Conservation (phyloP, 1,140 invertebrate species). For the Eulimnadia texana region DNA sequence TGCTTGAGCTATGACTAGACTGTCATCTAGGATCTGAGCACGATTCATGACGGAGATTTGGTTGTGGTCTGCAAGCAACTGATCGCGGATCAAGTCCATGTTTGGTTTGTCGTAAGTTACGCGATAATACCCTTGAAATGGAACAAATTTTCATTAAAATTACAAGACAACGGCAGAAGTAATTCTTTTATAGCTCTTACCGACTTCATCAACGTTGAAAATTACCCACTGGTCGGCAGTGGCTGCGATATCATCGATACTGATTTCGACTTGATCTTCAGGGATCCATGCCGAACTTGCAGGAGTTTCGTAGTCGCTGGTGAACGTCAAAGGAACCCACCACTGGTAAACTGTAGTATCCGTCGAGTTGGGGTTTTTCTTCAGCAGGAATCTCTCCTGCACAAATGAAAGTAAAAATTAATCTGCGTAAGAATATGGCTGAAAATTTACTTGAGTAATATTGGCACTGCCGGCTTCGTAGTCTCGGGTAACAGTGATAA, state of each 20-base stretch:
- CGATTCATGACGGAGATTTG: slow-evolving; percentile 58
- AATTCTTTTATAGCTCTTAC: background rate
- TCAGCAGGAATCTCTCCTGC: slow-evolving; percentile 9
- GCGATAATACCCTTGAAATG: slow-evolving; percentile 52
- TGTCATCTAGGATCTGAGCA: slow-evolving; percentile 76
- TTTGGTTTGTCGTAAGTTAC: slow-evolving; percentile 67
- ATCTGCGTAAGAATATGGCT: background rate
- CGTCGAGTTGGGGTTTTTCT: slow-evolving; percentile 5
- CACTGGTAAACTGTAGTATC: slow-evolving; percentile 13
- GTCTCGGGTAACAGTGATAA: slow-evolving; percentile 53
- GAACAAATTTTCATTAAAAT: background rate
- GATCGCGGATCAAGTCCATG: slow-evolving; percentile 54
- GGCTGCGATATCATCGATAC: background rate
- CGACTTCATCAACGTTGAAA: slow-evolving; percentile 15
- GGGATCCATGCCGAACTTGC: background rate
- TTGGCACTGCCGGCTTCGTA: slow-evolving; percentile 39
- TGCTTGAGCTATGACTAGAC: slow-evolving; percentile 61
- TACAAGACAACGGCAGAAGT: background rate
- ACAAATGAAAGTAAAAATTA: background rate
- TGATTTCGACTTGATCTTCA: background rate
- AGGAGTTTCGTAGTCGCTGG: background rate
- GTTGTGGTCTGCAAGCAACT: slow-evolving; percentile 41
- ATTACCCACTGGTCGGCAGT: slow-evolving; percentile 9
- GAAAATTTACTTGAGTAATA: slow-evolving; percentile 44
- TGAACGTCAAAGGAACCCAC: slow-evolving; percentile 18